Evolutionary conservation across 2,797 vertebrate species (phyloP).

Genomic region (Trematomus bernacchii): DNA sequence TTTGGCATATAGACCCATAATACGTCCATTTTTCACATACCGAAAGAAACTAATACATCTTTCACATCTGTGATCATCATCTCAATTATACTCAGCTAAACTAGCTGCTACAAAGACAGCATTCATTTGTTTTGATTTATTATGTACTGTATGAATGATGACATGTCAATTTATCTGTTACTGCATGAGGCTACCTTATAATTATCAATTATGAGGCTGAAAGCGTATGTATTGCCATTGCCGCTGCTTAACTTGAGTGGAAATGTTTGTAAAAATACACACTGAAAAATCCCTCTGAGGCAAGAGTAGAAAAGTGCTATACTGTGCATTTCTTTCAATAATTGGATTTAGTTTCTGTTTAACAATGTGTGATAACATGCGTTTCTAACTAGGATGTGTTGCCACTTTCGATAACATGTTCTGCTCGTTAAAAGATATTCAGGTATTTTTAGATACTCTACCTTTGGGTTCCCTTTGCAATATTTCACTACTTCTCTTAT

Average conservation of each 20-base stretch:
- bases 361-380: not conserved
- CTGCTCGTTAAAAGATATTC: slow-evolving; percentile 7
- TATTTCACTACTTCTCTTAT: slow-evolving; percentile 3
- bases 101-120: not conserved
- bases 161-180: slow-evolving; percentile 22
- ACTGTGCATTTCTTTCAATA: not conserved
- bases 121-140: slow-evolving; percentile 51
- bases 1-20: slow-evolving; percentile 14
- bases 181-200: slow-evolving; percentile 25
- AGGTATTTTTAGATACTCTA: slow-evolving; percentile 11
- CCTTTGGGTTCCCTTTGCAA: not conserved
- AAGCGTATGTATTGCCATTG: not conserved
- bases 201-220: slow-evolving; percentile 39
- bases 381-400: slow-evolving; percentile 8
- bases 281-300: not conserved
- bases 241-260: slow-evolving; percentile 3
- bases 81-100: slow-evolving; percentile 26
- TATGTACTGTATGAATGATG: slow-evolving; percentile 40
- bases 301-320: not conserved
- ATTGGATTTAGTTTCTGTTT: slow-evolving; percentile 23
- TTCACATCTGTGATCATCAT: slow-evolving; percentile 34
- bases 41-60: slow-evolving; percentile 26
- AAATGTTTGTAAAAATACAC: slow-evolving; percentile 16
- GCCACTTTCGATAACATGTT: not conserved
- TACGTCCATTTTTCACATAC: slow-evolving; percentile 11